phyloP scores from a whole-genome alignment of 2,113 vertebrate genomes.

The Nymphicus hollandicus region DNA sequence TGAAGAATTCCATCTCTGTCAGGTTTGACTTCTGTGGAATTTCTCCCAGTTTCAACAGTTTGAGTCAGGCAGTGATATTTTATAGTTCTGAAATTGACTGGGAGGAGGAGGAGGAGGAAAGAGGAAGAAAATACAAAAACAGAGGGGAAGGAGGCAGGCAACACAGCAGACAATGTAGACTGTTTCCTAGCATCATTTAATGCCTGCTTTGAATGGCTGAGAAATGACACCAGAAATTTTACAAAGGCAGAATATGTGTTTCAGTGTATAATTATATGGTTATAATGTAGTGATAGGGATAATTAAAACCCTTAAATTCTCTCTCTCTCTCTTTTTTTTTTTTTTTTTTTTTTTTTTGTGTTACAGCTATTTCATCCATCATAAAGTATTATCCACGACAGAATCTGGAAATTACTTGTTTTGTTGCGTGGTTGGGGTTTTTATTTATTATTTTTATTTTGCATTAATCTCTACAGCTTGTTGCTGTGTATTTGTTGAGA shows the following conservation, averaged over 20 bases:
- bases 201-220: constrained; percentile 2
- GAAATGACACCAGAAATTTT: constrained; percentile 1
- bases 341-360: not conserved
- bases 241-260: not conserved
- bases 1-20: not conserved
- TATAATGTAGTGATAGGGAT: constrained; percentile 27
- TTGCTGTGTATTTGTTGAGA: not conserved
- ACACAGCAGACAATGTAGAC: not conserved
- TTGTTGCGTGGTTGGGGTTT: not conserved
- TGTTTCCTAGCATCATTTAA: not conserved
- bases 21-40: not conserved
- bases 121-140: not conserved
- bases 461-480: not conserved
- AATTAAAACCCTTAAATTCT: constrained; percentile 8
- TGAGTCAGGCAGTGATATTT: not conserved
- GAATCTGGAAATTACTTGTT: constrained; percentile 20
- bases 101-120: not conserved
- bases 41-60: not conserved
- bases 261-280: constrained; percentile 25
- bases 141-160: not conserved
- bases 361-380: constrained; percentile 30
- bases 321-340: not conserved
- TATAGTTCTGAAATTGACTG: not conserved
- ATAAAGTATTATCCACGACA: constrained; percentile 33
- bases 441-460: not conserved